Conservation (phyloP, 2,888 invertebrate species). For the Adelphocoris suturalis region DNA sequence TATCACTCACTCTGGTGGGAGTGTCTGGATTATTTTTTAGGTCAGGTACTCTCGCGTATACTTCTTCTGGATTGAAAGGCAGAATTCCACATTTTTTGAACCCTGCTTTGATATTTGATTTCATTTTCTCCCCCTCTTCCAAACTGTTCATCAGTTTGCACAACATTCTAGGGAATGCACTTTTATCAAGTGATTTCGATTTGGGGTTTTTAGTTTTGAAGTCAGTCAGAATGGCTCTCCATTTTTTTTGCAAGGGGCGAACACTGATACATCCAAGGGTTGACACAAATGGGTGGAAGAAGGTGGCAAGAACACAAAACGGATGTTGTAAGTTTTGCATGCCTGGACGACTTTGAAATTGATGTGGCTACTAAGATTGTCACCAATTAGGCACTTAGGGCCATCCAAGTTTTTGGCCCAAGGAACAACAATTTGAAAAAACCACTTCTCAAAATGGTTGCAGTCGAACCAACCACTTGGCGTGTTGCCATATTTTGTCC, state of each 20-base stretch:
- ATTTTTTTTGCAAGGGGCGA: slow-evolving; percentile 76
- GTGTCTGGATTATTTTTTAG: not conserved
- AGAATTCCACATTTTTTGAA: slow-evolving; percentile 28
- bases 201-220: slow-evolving; percentile 51
- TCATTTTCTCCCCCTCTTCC: not conserved
- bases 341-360: slow-evolving; percentile 75
- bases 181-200: not conserved
- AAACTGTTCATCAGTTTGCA: not conserved
- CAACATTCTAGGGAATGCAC: not conserved
- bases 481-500: slow-evolving; percentile 21
- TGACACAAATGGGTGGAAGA: slow-evolving; percentile 76
- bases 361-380: slow-evolving; percentile 77
- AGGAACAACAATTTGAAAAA: slow-evolving; percentile 75
- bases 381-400: slow-evolving; percentile 77
- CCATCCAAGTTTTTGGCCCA: slow-evolving; percentile 74
- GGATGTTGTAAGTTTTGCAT: slow-evolving; percentile 77
- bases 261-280: slow-evolving; percentile 76
- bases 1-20: slow-evolving; percentile 2
- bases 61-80: slow-evolving; percentile 29
- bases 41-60: not conserved
- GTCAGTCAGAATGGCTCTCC: slow-evolving; percentile 74
- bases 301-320: slow-evolving; percentile 77
- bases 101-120: not conserved
- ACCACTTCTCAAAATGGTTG: slow-evolving; percentile 74
- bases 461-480: slow-evolving; percentile 76